Evolutionary conservation across 2,797 vertebrate species (phyloP).

Genomic region (Odontamblyopus lacepedii): DNA sequence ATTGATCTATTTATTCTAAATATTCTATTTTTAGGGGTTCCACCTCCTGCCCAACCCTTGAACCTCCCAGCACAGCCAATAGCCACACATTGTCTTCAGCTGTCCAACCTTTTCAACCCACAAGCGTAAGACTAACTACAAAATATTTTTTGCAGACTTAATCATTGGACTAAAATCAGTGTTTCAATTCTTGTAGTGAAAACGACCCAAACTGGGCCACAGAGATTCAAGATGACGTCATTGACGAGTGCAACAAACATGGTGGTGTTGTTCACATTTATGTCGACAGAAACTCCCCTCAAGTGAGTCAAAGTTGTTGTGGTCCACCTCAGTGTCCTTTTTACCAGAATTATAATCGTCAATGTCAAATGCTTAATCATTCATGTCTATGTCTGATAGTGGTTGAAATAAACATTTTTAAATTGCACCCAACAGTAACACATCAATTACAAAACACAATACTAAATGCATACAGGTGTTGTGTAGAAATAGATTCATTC

Average conservation of each 20-base stretch:
- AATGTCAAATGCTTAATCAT: no score
- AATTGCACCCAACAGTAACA: no score
- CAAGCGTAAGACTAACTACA: conserved; percentile 85
- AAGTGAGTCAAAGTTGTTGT: conserved; percentile 76
- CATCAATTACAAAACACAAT: no score
- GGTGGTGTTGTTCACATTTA: conserved; percentile 98
- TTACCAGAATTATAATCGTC: neutral
- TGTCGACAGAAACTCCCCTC: conserved; percentile 96
- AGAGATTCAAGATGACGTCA: conserved; percentile 98
- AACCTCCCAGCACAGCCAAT: conserved; percentile 90
- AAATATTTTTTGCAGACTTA: neutral
- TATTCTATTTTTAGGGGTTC: conserved; percentile 66
- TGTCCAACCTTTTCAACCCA: conserved; percentile 99
- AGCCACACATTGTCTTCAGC: conserved; percentile 97
- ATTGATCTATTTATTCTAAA: neutral
- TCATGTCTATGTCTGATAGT: no score
- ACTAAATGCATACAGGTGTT: no score
- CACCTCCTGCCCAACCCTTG: conserved; percentile 73
- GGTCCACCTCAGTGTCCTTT: neutral
- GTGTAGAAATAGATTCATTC: no score
- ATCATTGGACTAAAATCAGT: neutral
- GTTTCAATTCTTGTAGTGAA: conserved; percentile 61
- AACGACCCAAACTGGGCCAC: conserved; percentile 86
- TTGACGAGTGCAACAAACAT: conserved; percentile 98
- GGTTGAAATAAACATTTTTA: no score